These are phyloP conservation scores for Venustoraphidia nigricollis DNA, from an alignment of 2,888 invertebrate genomes.

Conservation along the genomic window DNA sequence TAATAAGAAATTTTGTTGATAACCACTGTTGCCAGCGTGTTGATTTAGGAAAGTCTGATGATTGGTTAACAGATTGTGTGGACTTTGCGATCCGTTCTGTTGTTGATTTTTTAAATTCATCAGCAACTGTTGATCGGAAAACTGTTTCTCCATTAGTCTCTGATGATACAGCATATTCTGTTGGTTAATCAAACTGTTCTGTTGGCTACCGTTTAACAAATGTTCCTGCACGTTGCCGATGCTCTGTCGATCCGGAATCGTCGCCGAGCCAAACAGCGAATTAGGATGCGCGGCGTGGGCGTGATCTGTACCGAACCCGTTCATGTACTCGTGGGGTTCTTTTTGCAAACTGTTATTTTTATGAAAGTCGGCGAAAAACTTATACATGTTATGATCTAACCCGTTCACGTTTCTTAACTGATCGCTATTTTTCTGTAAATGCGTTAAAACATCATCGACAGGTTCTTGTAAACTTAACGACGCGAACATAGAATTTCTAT, in stretches of 20 bases:
- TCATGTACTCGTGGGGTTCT: constrained; percentile 11
- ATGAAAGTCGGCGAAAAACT: constrained; percentile 57
- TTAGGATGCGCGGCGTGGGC: constrained; percentile 1
- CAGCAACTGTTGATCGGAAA: constrained; percentile 21
- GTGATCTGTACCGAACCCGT: constrained; percentile 8
- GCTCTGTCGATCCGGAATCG: constrained; percentile 6
- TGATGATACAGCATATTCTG: constrained; percentile 19
- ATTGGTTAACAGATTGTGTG: neutral
- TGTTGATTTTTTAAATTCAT: constrained; percentile 18
- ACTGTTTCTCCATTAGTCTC: constrained; percentile 20
- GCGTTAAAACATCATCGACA: neutral
- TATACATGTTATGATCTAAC: constrained; percentile 37
- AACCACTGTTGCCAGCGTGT: constrained; percentile 2
- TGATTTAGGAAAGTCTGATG: neutral
- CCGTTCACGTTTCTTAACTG: constrained; percentile 14
- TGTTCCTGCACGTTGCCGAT: constrained; percentile 9
- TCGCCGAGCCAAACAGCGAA: constrained; percentile 5
- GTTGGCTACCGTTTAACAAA: constrained; percentile 2
- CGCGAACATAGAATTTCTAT: constrained; percentile 9
- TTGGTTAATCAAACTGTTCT: constrained; percentile 3
- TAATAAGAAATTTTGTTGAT: constrained; percentile 7
- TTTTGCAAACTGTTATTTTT: constrained; percentile 33
- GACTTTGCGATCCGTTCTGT: constrained; percentile 4
- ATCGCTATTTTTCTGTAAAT: too few species aligned
- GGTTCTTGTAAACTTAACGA: constrained; percentile 4